Conservation (phyloP, 1,140 invertebrate genomes). For the Thereuonema tuberculata region DNA sequence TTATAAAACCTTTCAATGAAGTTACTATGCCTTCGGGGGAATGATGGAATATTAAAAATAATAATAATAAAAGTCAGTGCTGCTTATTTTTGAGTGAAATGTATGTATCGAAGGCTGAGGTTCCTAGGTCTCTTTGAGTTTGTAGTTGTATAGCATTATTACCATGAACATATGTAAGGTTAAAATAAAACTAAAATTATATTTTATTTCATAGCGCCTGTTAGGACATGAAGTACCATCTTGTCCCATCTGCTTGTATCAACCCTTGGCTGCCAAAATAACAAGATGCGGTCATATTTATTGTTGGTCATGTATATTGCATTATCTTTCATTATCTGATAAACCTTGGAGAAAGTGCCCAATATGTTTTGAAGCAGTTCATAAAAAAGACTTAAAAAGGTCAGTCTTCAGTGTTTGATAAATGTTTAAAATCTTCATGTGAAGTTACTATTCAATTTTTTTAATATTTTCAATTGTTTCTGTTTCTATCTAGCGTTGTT, state of each 20-base stretch:
- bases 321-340: slow-evolving; percentile 73
- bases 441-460: no score
- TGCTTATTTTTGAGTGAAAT: no score
- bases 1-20: no score
- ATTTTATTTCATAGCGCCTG: slow-evolving; percentile 26
- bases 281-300: slow-evolving; percentile 90
- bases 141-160: no score
- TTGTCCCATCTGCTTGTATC: slow-evolving; percentile 82
- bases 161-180: no score
- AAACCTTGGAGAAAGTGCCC: slow-evolving; percentile 65
- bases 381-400: slow-evolving; percentile 68
- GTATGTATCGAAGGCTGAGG: no score
- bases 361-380: slow-evolving; percentile 65
- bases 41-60: no score
- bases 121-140: no score
- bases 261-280: slow-evolving; percentile 72
- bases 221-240: slow-evolving; percentile 45
- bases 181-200: background rate
- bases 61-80: no score
- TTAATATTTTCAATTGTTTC: no score
- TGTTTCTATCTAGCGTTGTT: slow-evolving; percentile 42
- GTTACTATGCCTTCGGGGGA: no score
- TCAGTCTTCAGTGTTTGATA: no score
- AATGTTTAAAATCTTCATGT: background rate
- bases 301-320: slow-evolving; percentile 89